Evolutionary conservation across 2,113 vertebrate genomes (phyloP).

Genomic region (Periophthalmus modestus): DNA sequence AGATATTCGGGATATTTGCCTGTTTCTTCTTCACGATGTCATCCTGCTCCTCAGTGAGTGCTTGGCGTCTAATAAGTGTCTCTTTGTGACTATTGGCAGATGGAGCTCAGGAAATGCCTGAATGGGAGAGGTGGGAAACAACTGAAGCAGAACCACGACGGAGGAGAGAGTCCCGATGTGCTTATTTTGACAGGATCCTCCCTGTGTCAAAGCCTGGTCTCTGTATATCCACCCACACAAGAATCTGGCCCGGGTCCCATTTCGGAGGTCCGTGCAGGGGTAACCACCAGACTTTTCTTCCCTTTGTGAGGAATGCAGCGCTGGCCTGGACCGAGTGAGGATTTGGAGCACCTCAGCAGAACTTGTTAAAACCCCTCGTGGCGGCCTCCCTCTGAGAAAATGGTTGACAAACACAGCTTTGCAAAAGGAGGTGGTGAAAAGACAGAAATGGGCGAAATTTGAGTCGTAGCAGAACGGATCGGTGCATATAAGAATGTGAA

Average conservation of each 20-base stretch:
- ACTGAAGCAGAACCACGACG: conserved; percentile 48
- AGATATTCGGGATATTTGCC: background rate
- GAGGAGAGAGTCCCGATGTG: conserved; percentile 53
- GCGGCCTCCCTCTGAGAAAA: conserved; percentile 19
- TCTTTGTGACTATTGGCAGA: conserved; percentile 60
- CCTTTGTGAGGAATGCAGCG: conserved; percentile 54
- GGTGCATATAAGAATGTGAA: conserved; percentile 22
- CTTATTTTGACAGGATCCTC: conserved; percentile 67
- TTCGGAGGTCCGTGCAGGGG: conserved; percentile 51
- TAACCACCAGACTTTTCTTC: conserved; percentile 44
- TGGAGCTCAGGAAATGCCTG: conserved; percentile 70
- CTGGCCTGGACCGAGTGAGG: conserved; percentile 24
- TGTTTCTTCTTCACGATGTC: conserved; percentile 2
- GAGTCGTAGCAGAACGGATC: conserved; percentile 21
- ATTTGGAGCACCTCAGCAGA: conserved; percentile 44
- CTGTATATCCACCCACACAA: conserved; percentile 54
- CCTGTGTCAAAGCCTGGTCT: conserved; percentile 46
- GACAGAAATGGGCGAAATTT: conserved; percentile 17
- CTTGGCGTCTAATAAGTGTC: conserved; percentile 56
- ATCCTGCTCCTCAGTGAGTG: conserved; percentile 7
- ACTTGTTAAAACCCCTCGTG: conserved; percentile 28
- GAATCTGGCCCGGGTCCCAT: conserved; percentile 51
- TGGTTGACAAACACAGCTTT: conserved; percentile 55
- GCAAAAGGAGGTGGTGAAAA: conserved; percentile 9
- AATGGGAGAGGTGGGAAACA: conserved; percentile 70